Base-by-base conservation (phyloP, 2,113 vertebrate species). In the human region DNA sequence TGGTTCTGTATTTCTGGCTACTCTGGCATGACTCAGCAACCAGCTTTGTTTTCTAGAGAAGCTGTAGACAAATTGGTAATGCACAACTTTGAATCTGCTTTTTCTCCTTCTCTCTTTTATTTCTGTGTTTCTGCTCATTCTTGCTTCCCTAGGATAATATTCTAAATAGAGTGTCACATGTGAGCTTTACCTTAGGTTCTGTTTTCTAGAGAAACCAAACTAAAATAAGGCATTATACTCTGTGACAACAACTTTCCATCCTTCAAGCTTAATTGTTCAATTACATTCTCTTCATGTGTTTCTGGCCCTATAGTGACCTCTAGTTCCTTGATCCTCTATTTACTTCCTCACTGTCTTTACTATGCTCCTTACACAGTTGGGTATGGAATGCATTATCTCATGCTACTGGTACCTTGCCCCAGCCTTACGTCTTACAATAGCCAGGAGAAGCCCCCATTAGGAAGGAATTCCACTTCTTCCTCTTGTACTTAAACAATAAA, bases 21-120 rank as follows among this genome's bases (percentile, higher is more conserved):
- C 20, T 89, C 43, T 32, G 48, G 73, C 38, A 7, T 95, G 95
- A 95, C 90, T 97, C 92, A 95, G 89, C 91, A 88, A 30, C 48
- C 68, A 93, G 72, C 38, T 84, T 87, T 32, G 25, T 90, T 92
- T 90, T 93, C 89, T 88, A 84, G 57, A 92, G 68, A 94, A 27
- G 5, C 87, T 92, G 30, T 72, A 66, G 68, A 25, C 48, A 82
- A 12, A n/a, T 52, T 32, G 12, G 59, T 80, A 50, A 76, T 23
- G 18, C 0, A 48, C 68, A 18, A 80, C 22, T 55, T 68, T 78
- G 20, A 81, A 64, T 73, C 61, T 83, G 45, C 18, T 48, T 93
- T 96, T 92, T 43, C 61, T 76, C 59, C 16, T 72, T 76, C 52
- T 81, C 35, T 64, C 61, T 38, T 14, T 96, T 38, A 78, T 81